Base-by-base conservation (phyloP, 2,113 vertebrate species). In the Callipepla californica region DNA sequence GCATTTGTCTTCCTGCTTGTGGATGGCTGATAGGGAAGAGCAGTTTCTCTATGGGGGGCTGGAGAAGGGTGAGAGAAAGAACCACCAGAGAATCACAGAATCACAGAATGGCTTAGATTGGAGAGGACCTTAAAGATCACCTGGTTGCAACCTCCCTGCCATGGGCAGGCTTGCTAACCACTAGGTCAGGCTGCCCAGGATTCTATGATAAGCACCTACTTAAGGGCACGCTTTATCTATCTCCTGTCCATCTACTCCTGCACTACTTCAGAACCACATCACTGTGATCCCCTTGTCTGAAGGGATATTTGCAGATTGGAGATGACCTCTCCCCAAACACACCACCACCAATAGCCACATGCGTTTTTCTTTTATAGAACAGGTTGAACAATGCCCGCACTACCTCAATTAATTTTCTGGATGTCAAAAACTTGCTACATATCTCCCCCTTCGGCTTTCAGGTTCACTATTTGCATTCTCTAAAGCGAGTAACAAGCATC, bases 371-470 rank as follows among this genome's bases (percentile, higher is more conserved):
- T 40, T 62, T n/a, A 25, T 59, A 79, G 40, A 80, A 57, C 3
- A 34, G 2, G 13, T 23, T 25, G 66, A n/a, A 45, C 8, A 62
- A 70, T 26, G 63, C 2, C 9, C 72, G 36, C 20, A 26, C 13
- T 66, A 38, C 6, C 11, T 77, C 51, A 17, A 17, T 12, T 44
- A 48, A n/a, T 62, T 87, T 45, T 85, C 26, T 18, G 65, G 21
- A 40, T 8, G 6, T 32, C 7, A 82, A 73, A 66, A 87, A 73
- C 53, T 57, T 79, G 19, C 19, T 47, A 13, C 0, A 0, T 7
- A 5, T 26, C 68, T 76, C 23, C 20, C 47, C 61, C 18, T 87
- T 81, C 34, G 48, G 17, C 36, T 30, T 61, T 65, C 8, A 48
- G 51, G 13, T 40, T 72, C 12, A 25, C 70, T 48, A 20, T 13